Evolutionary conservation across 2,888 invertebrate species (phyloP).

Genomic region (Dendrolimus houi): DNA sequence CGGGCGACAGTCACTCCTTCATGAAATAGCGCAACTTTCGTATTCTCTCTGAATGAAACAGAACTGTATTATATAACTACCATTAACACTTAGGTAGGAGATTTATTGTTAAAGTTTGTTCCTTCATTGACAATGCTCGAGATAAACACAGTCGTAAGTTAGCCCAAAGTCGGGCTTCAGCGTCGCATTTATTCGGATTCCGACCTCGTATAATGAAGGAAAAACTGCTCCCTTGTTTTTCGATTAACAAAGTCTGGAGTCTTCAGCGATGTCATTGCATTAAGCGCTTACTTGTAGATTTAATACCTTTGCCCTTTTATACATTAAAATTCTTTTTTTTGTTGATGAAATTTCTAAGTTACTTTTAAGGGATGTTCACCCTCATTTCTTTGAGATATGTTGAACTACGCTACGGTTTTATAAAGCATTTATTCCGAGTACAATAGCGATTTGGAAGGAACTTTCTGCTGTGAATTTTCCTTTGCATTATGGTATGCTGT

Average conservation of each 20-base stretch:
- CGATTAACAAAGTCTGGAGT: neutral
- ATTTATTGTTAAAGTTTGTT: conserved; percentile 24
- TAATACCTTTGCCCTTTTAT: conserved; percentile 1
- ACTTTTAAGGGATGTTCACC: neutral
- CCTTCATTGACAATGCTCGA: conserved; percentile 17
- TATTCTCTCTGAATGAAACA: conserved; percentile 4
- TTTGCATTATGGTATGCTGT: too few relatives aligned
- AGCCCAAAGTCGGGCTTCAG: conserved; percentile 13
- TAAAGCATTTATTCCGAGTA: too few relatives aligned
- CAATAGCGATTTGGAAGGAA: too few relatives aligned
- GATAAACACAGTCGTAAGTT: conserved; percentile 18
- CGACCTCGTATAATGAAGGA: neutral
- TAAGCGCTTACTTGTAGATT: neutral
- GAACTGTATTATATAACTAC: conserved; percentile 3
- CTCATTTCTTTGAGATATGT: too few relatives aligned
- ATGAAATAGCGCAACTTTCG: neutral
- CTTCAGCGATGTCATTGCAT: neutral
- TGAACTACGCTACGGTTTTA: too few relatives aligned
- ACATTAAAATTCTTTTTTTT: neutral
- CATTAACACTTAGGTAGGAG: conserved; percentile 6
- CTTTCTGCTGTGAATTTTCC: too few relatives aligned
- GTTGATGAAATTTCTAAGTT: neutral
- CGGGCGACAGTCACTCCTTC: neutral
- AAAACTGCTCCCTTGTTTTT: neutral
- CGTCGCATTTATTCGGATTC: conserved; percentile 14